Conservation (phyloP, 2,888 invertebrate genomes). For the Andrena minutula region DNA sequence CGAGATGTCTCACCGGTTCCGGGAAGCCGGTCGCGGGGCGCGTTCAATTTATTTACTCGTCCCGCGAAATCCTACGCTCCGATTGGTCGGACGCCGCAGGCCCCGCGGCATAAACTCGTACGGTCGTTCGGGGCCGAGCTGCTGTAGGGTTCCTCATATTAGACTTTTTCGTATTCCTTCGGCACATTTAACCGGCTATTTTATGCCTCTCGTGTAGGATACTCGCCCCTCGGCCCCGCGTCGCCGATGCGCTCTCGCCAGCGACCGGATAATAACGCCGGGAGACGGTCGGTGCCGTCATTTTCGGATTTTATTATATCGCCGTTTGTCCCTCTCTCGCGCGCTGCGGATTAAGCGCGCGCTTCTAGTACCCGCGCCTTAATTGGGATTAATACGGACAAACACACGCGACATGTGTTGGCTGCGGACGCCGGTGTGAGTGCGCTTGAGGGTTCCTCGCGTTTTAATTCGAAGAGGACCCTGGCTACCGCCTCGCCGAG, state of each 20-base stretch:
- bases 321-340: constrained; percentile 53
- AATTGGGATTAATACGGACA: constrained; percentile 73
- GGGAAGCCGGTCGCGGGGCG: constrained; percentile 61
- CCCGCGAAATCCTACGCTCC: constrained; percentile 60
- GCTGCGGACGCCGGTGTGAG: not conserved
- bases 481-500: constrained; percentile 10
- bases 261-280: constrained; percentile 75
- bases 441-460: constrained; percentile 64
- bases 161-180: constrained; percentile 76
- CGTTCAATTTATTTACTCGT: constrained; percentile 73
- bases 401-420: constrained; percentile 53
- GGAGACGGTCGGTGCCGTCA: constrained; percentile 74
- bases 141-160: constrained; percentile 68
- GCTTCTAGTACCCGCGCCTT: constrained; percentile 59
- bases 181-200: constrained; percentile 74
- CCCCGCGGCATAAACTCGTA: constrained; percentile 65
- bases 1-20: constrained; percentile 60
- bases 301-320: constrained; percentile 79
- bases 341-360: constrained; percentile 42
- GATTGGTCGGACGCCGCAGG: constrained; percentile 55
- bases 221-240: constrained; percentile 24
- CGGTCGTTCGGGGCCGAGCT: constrained; percentile 47
- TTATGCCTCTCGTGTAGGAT: constrained; percentile 69
- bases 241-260: constrained; percentile 54
- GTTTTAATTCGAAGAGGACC: constrained; percentile 60